Evolutionary conservation across 2,113 vertebrate species (phyloP).

Genomic region (Brienomyrus longianalis): DNA sequence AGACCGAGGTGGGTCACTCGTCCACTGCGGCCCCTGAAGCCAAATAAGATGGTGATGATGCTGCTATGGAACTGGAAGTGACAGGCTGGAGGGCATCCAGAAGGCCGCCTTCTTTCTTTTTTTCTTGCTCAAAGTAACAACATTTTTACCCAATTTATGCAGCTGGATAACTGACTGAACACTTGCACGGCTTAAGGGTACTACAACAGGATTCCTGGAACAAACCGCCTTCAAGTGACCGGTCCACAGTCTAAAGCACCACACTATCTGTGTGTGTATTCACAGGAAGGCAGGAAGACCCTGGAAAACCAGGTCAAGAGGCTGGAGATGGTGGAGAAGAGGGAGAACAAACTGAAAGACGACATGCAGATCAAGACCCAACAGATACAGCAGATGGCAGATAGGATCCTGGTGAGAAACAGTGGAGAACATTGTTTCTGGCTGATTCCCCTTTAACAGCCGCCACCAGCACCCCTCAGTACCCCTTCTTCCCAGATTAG

Average conservation of each 20-base stretch:
- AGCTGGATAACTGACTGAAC: neutral
- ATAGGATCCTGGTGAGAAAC: constrained; percentile 90
- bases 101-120: neutral
- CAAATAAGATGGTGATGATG: neutral
- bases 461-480: neutral
- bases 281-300: constrained; percentile 90
- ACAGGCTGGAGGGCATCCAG: neutral
- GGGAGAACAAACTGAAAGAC: constrained; percentile 93
- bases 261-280: constrained; percentile 12
- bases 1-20: constrained; percentile 72
- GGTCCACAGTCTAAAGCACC: neutral
- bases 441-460: neutral
- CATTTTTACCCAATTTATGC: neutral
- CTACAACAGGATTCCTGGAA: neutral
- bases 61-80: neutral
- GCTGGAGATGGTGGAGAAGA: constrained; percentile 89
- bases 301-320: constrained; percentile 97
- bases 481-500: neutral
- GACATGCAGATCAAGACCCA: constrained; percentile 95
- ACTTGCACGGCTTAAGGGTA: neutral
- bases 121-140: neutral
- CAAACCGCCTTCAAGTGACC: neutral
- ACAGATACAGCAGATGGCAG: constrained; percentile 98
- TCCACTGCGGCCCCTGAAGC: neutral
- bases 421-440: neutral